These are phyloP conservation scores for Oscheius sp. DNA, from an alignment of 2,888 invertebrate species.

Conservation along the genomic window DNA sequence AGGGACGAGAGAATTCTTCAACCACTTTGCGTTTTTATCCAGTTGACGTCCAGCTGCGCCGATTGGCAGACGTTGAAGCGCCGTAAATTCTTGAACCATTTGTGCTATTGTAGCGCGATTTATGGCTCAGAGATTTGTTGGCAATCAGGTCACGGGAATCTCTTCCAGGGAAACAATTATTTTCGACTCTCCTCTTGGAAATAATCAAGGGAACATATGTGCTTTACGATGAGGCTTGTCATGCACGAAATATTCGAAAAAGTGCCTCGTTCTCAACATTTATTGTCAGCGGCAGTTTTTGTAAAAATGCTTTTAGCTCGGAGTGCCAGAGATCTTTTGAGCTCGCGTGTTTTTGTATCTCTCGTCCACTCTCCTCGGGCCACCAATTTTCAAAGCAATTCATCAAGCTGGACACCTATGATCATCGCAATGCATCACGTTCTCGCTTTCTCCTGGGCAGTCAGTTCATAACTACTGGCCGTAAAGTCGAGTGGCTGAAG, in stretches of 20 bases:
- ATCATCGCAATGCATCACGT: constrained; percentile 4
- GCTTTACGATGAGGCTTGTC: too few species aligned
- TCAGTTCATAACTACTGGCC: not conserved
- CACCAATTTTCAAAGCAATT: constrained; percentile 2
- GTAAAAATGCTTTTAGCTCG: too few species aligned
- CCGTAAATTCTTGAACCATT: constrained; percentile 28
- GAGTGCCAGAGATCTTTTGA: too few species aligned
- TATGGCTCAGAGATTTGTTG: constrained; percentile 16
- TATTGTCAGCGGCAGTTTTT: too few species aligned
- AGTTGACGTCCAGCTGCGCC: constrained; percentile 6
- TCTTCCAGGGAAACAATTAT: too few species aligned
- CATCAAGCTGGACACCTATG: constrained; percentile 19
- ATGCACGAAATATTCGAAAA: too few species aligned
- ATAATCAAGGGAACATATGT: too few species aligned
- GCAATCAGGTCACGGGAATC: constrained; percentile 5
- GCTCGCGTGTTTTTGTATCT: not conserved
- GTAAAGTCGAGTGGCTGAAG: constrained; percentile 5
- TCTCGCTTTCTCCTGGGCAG: not conserved
- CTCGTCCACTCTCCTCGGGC: too few species aligned
- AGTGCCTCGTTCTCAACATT: too few species aligned
- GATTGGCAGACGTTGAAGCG: constrained; percentile 10
- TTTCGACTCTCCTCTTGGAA: too few species aligned
- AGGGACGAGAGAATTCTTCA: not conserved
- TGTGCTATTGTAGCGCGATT: constrained; percentile 28
- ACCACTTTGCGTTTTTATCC: not conserved